These are phyloP conservation scores for Acanthurus lineatus DNA, from an alignment of 2,797 vertebrate species.

Conservation along the genomic window DNA sequence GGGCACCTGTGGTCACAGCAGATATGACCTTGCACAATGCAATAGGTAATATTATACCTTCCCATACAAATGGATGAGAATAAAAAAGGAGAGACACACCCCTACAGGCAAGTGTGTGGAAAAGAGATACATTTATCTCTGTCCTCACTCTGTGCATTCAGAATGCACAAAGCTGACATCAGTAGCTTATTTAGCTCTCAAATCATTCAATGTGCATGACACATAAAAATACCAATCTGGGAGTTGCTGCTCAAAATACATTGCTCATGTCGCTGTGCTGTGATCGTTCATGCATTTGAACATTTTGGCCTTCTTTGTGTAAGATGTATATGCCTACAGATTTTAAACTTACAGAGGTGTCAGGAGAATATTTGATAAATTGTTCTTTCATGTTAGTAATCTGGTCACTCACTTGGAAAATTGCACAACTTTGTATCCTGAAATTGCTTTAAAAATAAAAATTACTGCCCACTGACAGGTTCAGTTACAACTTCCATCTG, in stretches of 20 bases:
- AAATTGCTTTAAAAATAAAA: conserved; percentile 12
- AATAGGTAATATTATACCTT: conserved; percentile 48
- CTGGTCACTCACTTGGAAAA: background rate
- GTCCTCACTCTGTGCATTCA: background rate
- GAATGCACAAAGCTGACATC: background rate
- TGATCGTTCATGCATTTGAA: background rate
- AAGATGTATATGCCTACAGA: background rate
- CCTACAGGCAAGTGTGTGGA: background rate
- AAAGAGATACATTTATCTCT: conserved; percentile 1
- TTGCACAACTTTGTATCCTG: background rate
- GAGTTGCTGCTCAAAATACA: background rate
- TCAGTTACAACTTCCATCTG: background rate
- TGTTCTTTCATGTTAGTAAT: conserved; percentile 1
- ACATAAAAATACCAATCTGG: background rate
- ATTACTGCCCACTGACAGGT: background rate
- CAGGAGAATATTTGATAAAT: conserved; percentile 2
- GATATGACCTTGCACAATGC: conserved; percentile 48
- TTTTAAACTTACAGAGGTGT: background rate
- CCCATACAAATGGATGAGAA: conserved; percentile 32
- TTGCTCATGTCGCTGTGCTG: background rate
- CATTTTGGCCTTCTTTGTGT: background rate
- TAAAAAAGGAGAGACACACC: conserved; percentile 5
- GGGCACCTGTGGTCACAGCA: conserved; percentile 50
- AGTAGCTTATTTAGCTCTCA: background rate
- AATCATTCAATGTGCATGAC: background rate